Base-by-base conservation (phyloP, 1,140 invertebrate genomes). In the Campoletis sonorensis region DNA sequence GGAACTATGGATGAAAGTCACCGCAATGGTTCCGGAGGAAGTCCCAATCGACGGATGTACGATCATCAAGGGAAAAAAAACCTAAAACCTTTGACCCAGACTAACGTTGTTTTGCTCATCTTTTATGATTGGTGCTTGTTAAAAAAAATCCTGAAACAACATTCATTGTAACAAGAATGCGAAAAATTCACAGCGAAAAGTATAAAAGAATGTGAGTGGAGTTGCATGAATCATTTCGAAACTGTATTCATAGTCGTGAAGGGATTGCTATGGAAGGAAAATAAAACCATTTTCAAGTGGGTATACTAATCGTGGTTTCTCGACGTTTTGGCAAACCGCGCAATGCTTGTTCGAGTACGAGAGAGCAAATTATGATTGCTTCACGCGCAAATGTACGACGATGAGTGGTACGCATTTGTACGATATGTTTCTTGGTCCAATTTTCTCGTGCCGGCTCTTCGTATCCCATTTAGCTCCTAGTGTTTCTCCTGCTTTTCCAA, bases 321-420 rank as follows among this genome's bases (percentile, higher is more conserved):
- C 51, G 51, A 8, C 51, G 51, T 21, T 54, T 54, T 21, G 51
- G 18, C 51, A 54, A 54, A 54, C 16, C n/a, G 51, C 51, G 51
- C 40, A 45, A 54, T 54, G 51, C 51, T 54, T 54, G 16, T 72
- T 83, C 79, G 82, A 81, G 54, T 79, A 84, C 73, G 79, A 61
- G 79, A 54, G 51, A n/a, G 79, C 79, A 83, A 81, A 84, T 84
- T 84, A 84, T 84, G 83, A 84, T 81, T 84, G 83, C 82, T 79
- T 84, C 83, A 21, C 51, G 51, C n/a, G 16, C 51, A 54, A 54
- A 18, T 54, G 51, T 54, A 54, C 51, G 51, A 54, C 51, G 51
- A 54, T 18, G 51, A 54, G 18, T 54, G 51, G 51, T 18, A 54
- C 51, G n/a, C 51, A 54, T 2, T 54, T 11, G 51, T 54, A 21